phyloP scores from a whole-genome alignment of 2,797 vertebrate genomes.

The Pipistrellus pygmaeus region DNA sequence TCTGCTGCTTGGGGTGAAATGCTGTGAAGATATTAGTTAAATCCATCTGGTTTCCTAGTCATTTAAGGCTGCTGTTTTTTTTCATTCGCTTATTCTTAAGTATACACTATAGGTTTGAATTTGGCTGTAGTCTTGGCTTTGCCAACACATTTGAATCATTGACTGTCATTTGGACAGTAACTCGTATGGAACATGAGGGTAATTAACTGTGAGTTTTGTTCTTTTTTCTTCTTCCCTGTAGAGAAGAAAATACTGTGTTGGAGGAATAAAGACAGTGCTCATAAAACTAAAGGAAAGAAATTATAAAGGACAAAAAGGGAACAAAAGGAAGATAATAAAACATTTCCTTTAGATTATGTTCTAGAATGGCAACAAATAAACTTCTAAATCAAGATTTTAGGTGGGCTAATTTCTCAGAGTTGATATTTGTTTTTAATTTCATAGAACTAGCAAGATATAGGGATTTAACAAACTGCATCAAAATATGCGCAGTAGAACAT shows the following conservation, averaged over 20 bases:
- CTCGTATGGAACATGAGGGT: background rate
- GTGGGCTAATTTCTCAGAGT: slow-evolving; percentile 55
- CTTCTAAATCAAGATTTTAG: slow-evolving; percentile 60
- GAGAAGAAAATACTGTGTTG: slow-evolving; percentile 36
- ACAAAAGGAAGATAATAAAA: background rate
- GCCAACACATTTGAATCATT: background rate
- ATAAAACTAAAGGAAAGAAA: slow-evolving; percentile 39
- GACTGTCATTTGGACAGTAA: background rate
- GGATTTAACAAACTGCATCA: slow-evolving; percentile 61
- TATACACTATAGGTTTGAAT: background rate
- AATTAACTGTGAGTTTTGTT: slow-evolving; percentile 46
- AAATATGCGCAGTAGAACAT: slow-evolving; percentile 48
- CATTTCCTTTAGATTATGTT: slow-evolving; percentile 63
- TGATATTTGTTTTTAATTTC: slow-evolving; percentile 52
- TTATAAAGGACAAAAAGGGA: background rate
- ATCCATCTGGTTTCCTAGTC: too few species aligned
- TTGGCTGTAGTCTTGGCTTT: background rate
- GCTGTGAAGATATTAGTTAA: background rate
- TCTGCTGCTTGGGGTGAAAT: background rate
- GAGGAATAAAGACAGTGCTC: slow-evolving; percentile 8
- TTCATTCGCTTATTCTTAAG: background rate
- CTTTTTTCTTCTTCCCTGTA: background rate
- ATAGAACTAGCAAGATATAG: slow-evolving; percentile 24
- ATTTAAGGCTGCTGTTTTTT: background rate
- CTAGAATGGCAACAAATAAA: slow-evolving; percentile 51